A percentile compares a stretch with the other conserved stretches of the same genome.
phyloP scores from a whole-genome alignment of 2,888 invertebrate genomes.

The Amphipyra tragopoginis region DNA sequence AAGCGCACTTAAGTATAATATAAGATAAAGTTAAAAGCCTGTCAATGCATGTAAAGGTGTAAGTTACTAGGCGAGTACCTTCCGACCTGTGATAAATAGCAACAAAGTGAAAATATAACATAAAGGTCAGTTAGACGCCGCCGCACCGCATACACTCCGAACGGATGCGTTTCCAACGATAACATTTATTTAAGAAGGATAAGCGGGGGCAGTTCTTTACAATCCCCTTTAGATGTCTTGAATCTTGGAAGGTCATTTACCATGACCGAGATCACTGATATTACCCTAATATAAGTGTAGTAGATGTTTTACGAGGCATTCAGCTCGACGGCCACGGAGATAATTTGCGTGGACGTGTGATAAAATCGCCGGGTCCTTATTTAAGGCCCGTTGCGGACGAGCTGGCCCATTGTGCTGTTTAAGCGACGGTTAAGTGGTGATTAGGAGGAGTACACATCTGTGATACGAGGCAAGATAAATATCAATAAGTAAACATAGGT shows the following conservation, averaged over 20 bases:
- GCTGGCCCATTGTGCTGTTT: constrained; percentile 70
- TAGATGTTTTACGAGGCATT: constrained; percentile 79
- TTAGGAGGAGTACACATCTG: constrained; percentile 58
- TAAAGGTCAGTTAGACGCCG: constrained; percentile 32
- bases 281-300: constrained; percentile 80
- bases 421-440: constrained; percentile 72
- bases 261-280: constrained; percentile 81
- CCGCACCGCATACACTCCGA: constrained; percentile 18
- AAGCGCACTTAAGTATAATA: constrained; percentile 15
- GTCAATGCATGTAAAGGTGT: constrained; percentile 19
- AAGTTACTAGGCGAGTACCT: constrained; percentile 24
- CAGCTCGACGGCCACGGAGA: constrained; percentile 69
- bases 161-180: constrained; percentile 61
- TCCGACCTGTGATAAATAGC: constrained; percentile 37
- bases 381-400: constrained; percentile 64
- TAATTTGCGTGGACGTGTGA: constrained; percentile 81
- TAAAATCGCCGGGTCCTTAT: constrained; percentile 76
- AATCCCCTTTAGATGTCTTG: constrained; percentile 65
- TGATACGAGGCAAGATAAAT: constrained; percentile 48
- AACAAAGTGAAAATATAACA: constrained; percentile 51
- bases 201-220: constrained; percentile 62
- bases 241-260: constrained; percentile 72
- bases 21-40: constrained; percentile 18
- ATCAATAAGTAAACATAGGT: constrained; percentile 51
- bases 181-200: constrained; percentile 67